Evolutionary conservation across 2,113 vertebrate genomes (phyloP).

Genomic region (Aix galericulata): DNA sequence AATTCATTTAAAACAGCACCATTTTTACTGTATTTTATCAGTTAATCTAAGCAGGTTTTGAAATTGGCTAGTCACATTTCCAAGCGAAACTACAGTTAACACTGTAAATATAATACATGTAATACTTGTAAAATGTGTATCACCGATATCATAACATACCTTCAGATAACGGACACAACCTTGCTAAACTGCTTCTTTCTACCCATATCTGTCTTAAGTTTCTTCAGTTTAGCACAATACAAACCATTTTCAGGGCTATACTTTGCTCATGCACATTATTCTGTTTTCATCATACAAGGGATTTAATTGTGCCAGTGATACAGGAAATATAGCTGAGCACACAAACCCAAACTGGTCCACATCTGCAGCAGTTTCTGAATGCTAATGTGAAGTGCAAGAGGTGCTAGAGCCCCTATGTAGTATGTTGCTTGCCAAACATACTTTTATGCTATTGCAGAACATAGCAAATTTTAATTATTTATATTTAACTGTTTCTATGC

Average conservation of each 20-base stretch:
- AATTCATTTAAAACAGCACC: constrained; percentile 29
- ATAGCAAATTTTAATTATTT: not conserved
- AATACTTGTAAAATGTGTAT: not conserved
- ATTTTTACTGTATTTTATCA: constrained; percentile 34
- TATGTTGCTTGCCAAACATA: not conserved
- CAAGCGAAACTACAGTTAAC: not conserved
- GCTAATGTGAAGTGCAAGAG: not conserved
- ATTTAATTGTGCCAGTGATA: not conserved
- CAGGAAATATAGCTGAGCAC: not conserved
- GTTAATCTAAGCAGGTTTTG: constrained; percentile 11
- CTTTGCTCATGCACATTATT: not conserved
- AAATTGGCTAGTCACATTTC: constrained; percentile 21
- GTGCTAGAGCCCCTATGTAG: not conserved
- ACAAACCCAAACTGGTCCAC: not conserved
- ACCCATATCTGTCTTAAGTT: not conserved
- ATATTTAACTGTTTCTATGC: not conserved
- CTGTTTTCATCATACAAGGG: not conserved
- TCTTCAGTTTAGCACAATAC: not conserved
- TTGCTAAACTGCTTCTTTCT: not conserved
- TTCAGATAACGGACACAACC: not conserved
- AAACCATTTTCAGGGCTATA: not conserved
- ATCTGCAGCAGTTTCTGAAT: not conserved
- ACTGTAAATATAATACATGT: not conserved
- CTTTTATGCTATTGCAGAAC: not conserved
- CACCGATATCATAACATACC: not conserved